A percentile compares a stretch with the other conserved stretches of the same genome.
Evolutionary conservation across 2,113 vertebrate species (phyloP).

Genomic region (Ploceus nigricollis): DNA sequence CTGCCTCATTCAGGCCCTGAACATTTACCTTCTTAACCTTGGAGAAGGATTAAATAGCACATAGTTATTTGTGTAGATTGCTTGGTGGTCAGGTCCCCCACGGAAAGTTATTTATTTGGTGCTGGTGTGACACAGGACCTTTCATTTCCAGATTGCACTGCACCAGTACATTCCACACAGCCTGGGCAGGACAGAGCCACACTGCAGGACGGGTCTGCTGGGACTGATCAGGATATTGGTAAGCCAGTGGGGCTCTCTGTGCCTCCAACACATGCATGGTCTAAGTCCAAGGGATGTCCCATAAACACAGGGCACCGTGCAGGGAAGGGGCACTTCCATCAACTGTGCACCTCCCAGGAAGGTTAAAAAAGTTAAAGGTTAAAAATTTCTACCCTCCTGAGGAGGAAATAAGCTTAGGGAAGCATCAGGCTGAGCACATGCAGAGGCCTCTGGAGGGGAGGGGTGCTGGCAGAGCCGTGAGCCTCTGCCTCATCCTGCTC

Average conservation of each 20-base stretch:
- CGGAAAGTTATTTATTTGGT: accelerated
- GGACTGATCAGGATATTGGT: not conserved
- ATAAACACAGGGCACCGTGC: not conserved
- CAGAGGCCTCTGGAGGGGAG: not conserved
- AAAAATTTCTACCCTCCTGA: not conserved
- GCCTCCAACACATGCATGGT: not conserved
- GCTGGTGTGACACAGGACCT: not conserved
- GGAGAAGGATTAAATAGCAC: not conserved
- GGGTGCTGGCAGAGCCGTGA: not conserved
- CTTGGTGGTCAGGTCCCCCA: not conserved
- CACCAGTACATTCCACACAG: accelerated
- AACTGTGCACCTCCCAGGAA: accelerated
- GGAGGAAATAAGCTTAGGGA: not conserved
- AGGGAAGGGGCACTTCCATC: not conserved
- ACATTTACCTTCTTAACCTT: not conserved
- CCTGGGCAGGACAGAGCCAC: not conserved
- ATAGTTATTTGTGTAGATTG: not conserved
- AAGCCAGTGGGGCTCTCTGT: not conserved
- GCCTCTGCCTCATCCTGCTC: not conserved
- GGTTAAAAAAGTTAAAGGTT: not conserved
- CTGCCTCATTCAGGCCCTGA: not conserved
- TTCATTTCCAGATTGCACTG: not conserved
- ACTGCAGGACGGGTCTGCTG: not conserved
- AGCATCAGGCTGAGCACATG: not conserved
- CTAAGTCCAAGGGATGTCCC: not conserved